These are phyloP conservation scores for Ischnus inquisitorius DNA, from an alignment of 2,888 invertebrate genomes.

Conservation along the genomic window DNA sequence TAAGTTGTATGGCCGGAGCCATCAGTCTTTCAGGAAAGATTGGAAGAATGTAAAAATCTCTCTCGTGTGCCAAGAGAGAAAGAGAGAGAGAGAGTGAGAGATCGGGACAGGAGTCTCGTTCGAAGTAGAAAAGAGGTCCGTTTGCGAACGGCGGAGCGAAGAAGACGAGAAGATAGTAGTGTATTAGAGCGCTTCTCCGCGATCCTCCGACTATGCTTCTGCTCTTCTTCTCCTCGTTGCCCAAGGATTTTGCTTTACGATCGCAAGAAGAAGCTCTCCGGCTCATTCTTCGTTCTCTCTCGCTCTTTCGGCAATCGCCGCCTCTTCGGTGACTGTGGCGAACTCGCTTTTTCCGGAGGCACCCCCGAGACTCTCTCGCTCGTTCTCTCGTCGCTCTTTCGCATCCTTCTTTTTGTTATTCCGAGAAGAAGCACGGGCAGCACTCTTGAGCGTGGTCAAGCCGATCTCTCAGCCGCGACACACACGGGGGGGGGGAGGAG, in stretches of 20 bases:
- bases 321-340: slow-evolving; percentile 35
- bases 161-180: slow-evolving; percentile 7
- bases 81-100: not conserved
- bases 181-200: slow-evolving; percentile 53
- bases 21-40: slow-evolving; percentile 54
- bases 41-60: slow-evolving; percentile 27
- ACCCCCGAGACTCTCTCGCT: slow-evolving; percentile 63
- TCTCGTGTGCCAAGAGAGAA: not conserved
- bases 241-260: slow-evolving; percentile 80
- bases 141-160: not conserved
- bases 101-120: no score
- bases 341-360: slow-evolving; percentile 66
- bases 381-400: slow-evolving; percentile 42
- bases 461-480: slow-evolving; percentile 50
- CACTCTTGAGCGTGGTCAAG: slow-evolving; percentile 65
- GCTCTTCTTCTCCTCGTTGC: slow-evolving; percentile 68
- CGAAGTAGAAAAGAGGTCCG: not conserved
- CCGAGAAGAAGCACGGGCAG: slow-evolving; percentile 67
- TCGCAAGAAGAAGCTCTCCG: slow-evolving; percentile 70
- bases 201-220: slow-evolving; percentile 27
- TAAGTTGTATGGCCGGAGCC: slow-evolving; percentile 44
- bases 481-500: no score
- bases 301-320: slow-evolving; percentile 16
- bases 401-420: slow-evolving; percentile 69
- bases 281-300: slow-evolving; percentile 40